Base-by-base conservation (phyloP, 2,888 invertebrate genomes). In the Mongoloraphidia duomilia region DNA sequence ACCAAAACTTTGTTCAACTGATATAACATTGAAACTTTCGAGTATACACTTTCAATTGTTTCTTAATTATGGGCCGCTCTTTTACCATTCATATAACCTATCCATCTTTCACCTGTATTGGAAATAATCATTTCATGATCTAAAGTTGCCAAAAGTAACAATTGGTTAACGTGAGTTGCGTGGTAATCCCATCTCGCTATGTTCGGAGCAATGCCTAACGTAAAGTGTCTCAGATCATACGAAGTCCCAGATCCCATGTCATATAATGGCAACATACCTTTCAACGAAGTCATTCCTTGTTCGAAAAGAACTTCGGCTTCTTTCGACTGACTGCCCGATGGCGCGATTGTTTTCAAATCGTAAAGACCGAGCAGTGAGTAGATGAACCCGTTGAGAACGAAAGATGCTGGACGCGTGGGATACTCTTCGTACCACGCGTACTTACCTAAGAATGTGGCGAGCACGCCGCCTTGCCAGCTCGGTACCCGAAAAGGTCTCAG, bases 121-220 rank as follows among this genome's bases (percentile, higher is more conserved):
- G 81, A 73, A 53, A 94, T 78, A 49, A 94, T 72, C 1, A 86
- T 82, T 59, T 91, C 89, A 50, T 77, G 77, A 57, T 92, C 90
- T 41, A 97, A 79, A 0, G 91, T 87, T 38, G 85, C 83, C 26
- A 97, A 70, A 49, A 94, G 74, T 54, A 97, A 78, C 54, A 95
- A 74, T 63, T 98, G 95, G 71, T 95, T 96, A 26, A 98, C 86
- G 65, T 99, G 98, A 0, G 96, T 95, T 0, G 94, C 90, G 69
- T 98, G 98, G 67, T 98, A 98, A 65, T 98, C 98, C 94, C 97
- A 96, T 49, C 98, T 74, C 0, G 98, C 98, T 53, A 96, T 74
- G 67, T 98, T 98, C 1, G 93, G 93, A 33, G 90, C 84, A 13
- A 86, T 83, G 14, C 88, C 86, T 36, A 93, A 69, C 1, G 90